These are phyloP conservation scores for Pygoscelis adeliae DNA, from an alignment of 2,113 vertebrate genomes.

Conservation along the genomic window DNA sequence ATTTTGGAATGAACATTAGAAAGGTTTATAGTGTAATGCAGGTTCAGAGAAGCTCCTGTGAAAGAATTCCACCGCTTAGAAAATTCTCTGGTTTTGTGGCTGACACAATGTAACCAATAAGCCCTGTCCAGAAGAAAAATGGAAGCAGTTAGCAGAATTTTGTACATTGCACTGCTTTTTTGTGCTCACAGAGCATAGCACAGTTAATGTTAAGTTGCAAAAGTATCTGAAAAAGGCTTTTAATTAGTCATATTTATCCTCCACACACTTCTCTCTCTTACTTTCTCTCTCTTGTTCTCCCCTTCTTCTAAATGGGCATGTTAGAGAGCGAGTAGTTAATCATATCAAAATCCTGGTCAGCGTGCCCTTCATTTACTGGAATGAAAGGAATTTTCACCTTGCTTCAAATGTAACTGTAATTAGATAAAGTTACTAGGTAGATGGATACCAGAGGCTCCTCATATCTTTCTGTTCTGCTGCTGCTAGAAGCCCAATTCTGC, in stretches of 20 bases:
- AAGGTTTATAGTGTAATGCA: not conserved
- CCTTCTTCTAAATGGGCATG: not conserved
- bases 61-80: not conserved
- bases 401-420: slow-evolving; percentile 85
- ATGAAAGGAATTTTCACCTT: slow-evolving; percentile 82
- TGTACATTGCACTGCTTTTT: slow-evolving; percentile 10
- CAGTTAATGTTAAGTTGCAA: slow-evolving; percentile 44
- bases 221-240: slow-evolving; percentile 47
- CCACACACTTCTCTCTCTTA: not conserved
- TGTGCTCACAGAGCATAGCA: not conserved
- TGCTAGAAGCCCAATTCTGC: not conserved
- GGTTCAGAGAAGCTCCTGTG: not conserved
- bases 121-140: slow-evolving; percentile 54
- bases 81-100: slow-evolving; percentile 50
- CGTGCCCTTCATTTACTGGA: slow-evolving; percentile 57
- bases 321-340: slow-evolving; percentile 42
- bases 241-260: slow-evolving; percentile 61
- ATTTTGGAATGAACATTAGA: not conserved
- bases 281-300: not conserved
- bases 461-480: not conserved
- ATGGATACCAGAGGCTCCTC: not conserved
- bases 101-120: slow-evolving; percentile 60
- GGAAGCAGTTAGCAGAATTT: slow-evolving; percentile 54
- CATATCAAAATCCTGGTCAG: slow-evolving; percentile 52
- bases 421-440: not conserved